Percentiles rank a stretch among this genome's conserved stretches.
phyloP scores from a whole-genome alignment of 2,797 vertebrate species.

The Poeciliopsis presidionis region DNA sequence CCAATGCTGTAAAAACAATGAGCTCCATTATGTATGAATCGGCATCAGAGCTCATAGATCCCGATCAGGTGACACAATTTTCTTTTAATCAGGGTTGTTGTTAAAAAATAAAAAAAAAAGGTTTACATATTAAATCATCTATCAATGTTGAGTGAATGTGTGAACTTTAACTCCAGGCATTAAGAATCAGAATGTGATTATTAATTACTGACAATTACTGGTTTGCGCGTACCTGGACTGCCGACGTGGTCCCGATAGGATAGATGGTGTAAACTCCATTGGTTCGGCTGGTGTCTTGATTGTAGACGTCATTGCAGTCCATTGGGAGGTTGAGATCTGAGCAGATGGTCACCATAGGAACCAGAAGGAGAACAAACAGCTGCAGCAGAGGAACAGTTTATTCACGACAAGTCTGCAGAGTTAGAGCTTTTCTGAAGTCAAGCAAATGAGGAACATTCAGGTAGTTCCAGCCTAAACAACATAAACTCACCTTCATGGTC shows the following conservation, averaged over 20 bases:
- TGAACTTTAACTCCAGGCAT: neutral
- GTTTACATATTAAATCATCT: neutral
- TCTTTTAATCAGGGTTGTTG: neutral
- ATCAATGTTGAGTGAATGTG: neutral
- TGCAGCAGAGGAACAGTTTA: neutral
- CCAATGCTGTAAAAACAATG: neutral
- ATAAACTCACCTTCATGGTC: constrained; percentile 6
- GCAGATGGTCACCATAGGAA: neutral
- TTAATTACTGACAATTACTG: neutral
- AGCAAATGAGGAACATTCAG: neutral
- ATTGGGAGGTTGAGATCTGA: neutral
- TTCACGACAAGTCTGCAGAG: neutral
- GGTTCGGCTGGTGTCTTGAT: neutral
- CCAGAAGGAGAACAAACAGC: constrained; percentile 10
- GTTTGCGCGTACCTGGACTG: neutral
- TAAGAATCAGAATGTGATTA: neutral
- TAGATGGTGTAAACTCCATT: constrained; percentile 14
- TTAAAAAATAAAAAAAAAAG: too few species aligned
- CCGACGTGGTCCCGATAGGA: constrained; percentile 5
- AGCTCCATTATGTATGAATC: neutral
- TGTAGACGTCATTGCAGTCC: constrained; percentile 16
- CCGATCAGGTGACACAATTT: neutral
- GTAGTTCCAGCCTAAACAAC: neutral
- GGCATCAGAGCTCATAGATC: neutral
- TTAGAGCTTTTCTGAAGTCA: neutral